Base-by-base conservation (phyloP, 2,113 vertebrate genomes). In the Cyrtonyx montezumae region DNA sequence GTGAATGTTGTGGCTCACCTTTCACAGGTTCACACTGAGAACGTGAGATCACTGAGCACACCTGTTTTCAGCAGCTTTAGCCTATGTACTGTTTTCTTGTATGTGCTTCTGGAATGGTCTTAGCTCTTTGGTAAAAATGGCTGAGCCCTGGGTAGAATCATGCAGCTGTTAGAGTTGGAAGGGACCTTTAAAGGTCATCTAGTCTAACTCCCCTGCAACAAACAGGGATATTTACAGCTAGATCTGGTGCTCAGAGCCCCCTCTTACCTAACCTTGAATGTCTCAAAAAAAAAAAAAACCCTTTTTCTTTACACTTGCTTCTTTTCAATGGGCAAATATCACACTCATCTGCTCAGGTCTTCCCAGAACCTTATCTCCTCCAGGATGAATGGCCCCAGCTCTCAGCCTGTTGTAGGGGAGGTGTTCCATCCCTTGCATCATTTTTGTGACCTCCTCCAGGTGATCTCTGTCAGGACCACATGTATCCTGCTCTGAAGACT, bases 11-110 rank as follows among this genome's bases (percentile, higher is more conserved):
- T 21, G 75, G 55, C 25, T 83, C 51, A 37, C 69, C 66, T 86
- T 84, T 75, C 1, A 2, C 30, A 17, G 0, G 0, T 63, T 78
- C 1, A 1, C 62, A 28, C 73, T 1, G 12, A 43, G 34, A 51
- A 30, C 55, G 25, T 30, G 32, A 56, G 66, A 37, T 65, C 59
- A 7, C 25, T 51, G 58, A 79, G n/a, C 76, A 53, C 55, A 59
- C 30, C 34, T 17, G 1, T 81, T 88, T 75, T 75, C 69, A 71
- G 62, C 66, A 79, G 51, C 32, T 87, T 58, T 62, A 53, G 48
- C 73, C 45, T 66, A 0, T 0, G 15, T 51, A 9, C n/a, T 14
- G 13, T 79, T 83, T 80, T 63, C 36, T 56, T 70, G 45, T 77
- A 11, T 1, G 0, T 34, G 11, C 70, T 70, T 19, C 19, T 75